Evolutionary conservation across 2,888 invertebrate species (phyloP).

Genomic region (Cerceris ruficornis): DNA sequence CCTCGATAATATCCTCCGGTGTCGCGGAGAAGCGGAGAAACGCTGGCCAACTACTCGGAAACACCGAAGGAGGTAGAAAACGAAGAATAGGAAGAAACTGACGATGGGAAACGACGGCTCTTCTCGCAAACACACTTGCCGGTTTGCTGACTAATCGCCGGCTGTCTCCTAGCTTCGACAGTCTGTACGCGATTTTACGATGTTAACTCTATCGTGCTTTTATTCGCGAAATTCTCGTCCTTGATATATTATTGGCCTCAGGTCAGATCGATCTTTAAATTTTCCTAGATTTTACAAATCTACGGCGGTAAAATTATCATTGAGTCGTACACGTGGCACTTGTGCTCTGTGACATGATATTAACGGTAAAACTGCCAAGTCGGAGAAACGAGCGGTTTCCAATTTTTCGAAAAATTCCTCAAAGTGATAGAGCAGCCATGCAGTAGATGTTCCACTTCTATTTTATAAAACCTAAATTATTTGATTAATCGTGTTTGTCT

Average conservation of each 20-base stretch:
- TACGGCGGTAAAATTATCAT: no score
- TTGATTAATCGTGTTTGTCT: no score
- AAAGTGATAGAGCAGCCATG: no score
- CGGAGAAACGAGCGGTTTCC: no score
- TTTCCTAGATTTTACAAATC: no score
- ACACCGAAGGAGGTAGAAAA: conserved; percentile 26
- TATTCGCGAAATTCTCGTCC: conserved; percentile 37
- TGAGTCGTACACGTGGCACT: no score
- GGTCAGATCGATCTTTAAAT: no score
- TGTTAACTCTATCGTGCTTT: conserved; percentile 4
- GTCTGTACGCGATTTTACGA: conserved; percentile 31
- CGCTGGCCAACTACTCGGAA: conserved; percentile 37
- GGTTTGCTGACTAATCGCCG: conserved; percentile 57
- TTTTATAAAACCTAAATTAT: no score
- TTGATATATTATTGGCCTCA: neutral
- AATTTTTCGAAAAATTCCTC: no score
- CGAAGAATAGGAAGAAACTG: conserved; percentile 41
- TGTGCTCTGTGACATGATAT: no score
- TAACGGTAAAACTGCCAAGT: no score
- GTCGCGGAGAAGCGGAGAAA: conserved; percentile 21
- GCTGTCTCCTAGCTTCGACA: conserved; percentile 22
- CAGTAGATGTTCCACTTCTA: no score
- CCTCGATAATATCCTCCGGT: conserved; percentile 45
- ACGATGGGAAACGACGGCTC: conserved; percentile 40
- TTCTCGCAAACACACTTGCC: conserved; percentile 46